Conservation (phyloP, 30 jellyfish, hydroid and myxozoan species). For the Catostylus mosaicus region DNA sequence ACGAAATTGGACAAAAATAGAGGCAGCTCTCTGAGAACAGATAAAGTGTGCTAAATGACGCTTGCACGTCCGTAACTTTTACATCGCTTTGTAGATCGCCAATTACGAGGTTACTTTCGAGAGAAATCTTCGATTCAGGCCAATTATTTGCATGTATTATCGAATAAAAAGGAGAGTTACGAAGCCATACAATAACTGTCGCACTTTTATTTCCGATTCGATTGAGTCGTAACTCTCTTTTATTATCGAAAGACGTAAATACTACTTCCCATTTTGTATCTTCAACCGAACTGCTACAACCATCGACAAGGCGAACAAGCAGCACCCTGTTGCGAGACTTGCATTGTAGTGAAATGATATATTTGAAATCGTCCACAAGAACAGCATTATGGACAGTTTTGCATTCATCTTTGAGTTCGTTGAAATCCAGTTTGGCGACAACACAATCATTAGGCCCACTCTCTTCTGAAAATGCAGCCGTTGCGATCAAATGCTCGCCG, state of each 20-base stretch:
- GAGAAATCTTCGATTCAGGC: slow-evolving; percentile 83
- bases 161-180: slow-evolving; percentile 82
- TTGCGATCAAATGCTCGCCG: slow-evolving; percentile 73
- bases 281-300: slow-evolving; percentile 46
- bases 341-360: slow-evolving; percentile 80
- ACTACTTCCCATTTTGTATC: slow-evolving; percentile 85
- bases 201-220: slow-evolving; percentile 84
- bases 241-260: slow-evolving; percentile 87
- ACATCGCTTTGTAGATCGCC: slow-evolving; percentile 91
- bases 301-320: slow-evolving; percentile 68
- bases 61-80: slow-evolving; percentile 87
- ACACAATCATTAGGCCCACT: slow-evolving; percentile 82
- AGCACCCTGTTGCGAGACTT: slow-evolving; percentile 82
- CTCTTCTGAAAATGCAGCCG: slow-evolving; percentile 92
- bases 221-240: slow-evolving; percentile 72
- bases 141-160: slow-evolving; percentile 79
- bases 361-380: slow-evolving; percentile 65
- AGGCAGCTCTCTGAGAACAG: slow-evolving; percentile 94
- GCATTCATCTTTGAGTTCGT: slow-evolving; percentile 81
- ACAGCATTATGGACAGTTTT: slow-evolving; percentile 78
- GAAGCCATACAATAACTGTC: slow-evolving; percentile 89
- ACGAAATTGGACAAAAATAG: slow-evolving; percentile 82
- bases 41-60: slow-evolving; percentile 80
- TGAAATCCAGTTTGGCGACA: slow-evolving; percentile 72
- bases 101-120: slow-evolving; percentile 88